Evolutionary conservation across 30 jellyfish, hydroid and myxozoan species (phyloP), one percentile per base, ranked within the genome.

Genomic region (Morbakka virulenta): DNA sequence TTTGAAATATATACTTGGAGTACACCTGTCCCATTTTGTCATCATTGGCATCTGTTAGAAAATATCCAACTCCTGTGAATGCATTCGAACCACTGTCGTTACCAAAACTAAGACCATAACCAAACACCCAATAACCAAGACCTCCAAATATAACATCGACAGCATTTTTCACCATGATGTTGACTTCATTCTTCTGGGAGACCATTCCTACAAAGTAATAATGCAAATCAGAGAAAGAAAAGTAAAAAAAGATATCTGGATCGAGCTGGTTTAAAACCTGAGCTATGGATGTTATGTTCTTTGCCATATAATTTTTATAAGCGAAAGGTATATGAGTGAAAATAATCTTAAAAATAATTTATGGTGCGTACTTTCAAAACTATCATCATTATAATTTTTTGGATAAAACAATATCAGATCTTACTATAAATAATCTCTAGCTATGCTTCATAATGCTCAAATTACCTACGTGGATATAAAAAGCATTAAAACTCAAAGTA

Each of bases 131-230:
- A 51, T 81, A 89, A 31, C 88, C 76, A 61, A 89, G 68, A 28
- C 94, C 97, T 20, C 97, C 97, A 77, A 89, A 89, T 28, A 89
- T 72, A 25, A 82, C 97, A 70, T 89, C 97, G 9, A 66, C 82
- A 69, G 87, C 94, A 67, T 89, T 89, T 64, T 89, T 89, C 0
- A 89, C 81, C 97, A 89, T 89, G 35, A 89, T 89, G 73, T 89
- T 89, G 69, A 88, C 68, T 83, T 89, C 97, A 50, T 89, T 89
- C 50, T 89, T 89, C 2, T 89, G 76, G n/a, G 93, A 70, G n/a
- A 74, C 88, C 64, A 74, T 22, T 3, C 97, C 97, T 89, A 12
- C 28, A 14, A 69, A 50, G n/a, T 22, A 32, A 66, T 64, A n/a
- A n/a, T 53, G 21, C 69, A 53, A 66, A 17, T 24, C 3, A 0